Conservation (phyloP, 1,140 invertebrate genomes). For the Drosophila asahinai region DNA sequence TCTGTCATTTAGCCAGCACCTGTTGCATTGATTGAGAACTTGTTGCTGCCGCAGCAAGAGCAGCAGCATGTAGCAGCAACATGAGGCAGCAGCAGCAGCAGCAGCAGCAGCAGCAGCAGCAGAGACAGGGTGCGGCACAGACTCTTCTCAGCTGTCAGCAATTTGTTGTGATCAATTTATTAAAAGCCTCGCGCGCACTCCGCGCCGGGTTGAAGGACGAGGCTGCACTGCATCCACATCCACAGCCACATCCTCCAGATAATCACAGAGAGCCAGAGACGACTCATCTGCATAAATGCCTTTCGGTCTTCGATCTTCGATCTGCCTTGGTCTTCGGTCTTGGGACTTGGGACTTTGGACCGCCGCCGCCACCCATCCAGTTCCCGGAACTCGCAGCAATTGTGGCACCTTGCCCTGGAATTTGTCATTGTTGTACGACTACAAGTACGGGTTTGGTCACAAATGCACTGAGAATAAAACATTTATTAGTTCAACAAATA, state of each 20-base stretch:
- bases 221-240: constrained; percentile 19
- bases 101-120: constrained; percentile 10
- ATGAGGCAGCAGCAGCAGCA: constrained; percentile 7
- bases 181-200: constrained; percentile 44
- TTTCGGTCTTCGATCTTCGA: constrained; percentile 8
- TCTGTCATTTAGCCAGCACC: constrained; percentile 66
- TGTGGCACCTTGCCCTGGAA: constrained; percentile 71
- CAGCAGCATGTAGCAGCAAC: constrained; percentile 10
- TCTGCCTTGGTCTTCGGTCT: background rate
- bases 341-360: constrained; percentile 1
- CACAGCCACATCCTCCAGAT: constrained; percentile 39
- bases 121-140: constrained; percentile 56
- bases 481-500: too few species aligned
- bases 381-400: constrained; percentile 74
- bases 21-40: constrained; percentile 80
- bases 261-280: constrained; percentile 58
- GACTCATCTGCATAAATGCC: constrained; percentile 75
- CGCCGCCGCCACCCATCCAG: constrained; percentile 65
- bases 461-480: constrained; percentile 5
- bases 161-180: constrained; percentile 83
- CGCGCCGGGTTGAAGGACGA: constrained; percentile 36
- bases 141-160: constrained; percentile 72
- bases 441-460: constrained; percentile 6
- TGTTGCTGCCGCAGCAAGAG: constrained; percentile 47
- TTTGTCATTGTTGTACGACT: constrained; percentile 71